These are phyloP conservation scores for Calyptommatus sinebrachiatus DNA, from an alignment of 2,113 vertebrate genomes.

Conservation along the genomic window DNA sequence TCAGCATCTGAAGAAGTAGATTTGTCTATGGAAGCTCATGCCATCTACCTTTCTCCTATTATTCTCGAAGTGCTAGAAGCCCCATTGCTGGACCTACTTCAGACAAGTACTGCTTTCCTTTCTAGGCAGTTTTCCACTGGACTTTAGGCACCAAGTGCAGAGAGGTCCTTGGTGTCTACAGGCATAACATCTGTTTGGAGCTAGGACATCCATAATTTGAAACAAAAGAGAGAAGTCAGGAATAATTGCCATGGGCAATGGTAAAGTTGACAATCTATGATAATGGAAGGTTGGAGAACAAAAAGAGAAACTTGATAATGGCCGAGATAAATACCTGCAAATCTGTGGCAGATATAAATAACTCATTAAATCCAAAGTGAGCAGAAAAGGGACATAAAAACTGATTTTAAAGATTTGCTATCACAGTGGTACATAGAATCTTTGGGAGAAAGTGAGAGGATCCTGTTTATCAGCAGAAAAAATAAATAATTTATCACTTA, in stretches of 20 bases:
- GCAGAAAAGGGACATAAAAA: conserved; percentile 47
- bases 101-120: no score
- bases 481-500: conserved; percentile 69
- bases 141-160: no score
- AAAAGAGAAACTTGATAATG: not conserved
- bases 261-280: conserved; percentile 26
- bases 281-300: conserved; percentile 26
- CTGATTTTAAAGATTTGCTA: conserved; percentile 49
- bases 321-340: conserved; percentile 56
- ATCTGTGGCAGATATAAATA: conserved; percentile 43
- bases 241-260: conserved; percentile 32
- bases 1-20: no score
- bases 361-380: conserved; percentile 36
- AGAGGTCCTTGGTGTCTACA: no score
- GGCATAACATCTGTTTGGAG: not conserved
- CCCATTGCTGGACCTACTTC: no score
- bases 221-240: not conserved
- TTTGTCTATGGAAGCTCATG: no score
- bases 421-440: conserved; percentile 42
- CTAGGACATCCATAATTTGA: no score
- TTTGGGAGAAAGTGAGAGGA: conserved; percentile 59
- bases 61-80: no score
- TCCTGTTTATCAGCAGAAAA: conserved; percentile 60
- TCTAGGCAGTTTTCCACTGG: no score
- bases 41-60: no score